phyloP scores from a whole-genome alignment of 2,888 invertebrate genomes.

The Rutpela maculata region DNA sequence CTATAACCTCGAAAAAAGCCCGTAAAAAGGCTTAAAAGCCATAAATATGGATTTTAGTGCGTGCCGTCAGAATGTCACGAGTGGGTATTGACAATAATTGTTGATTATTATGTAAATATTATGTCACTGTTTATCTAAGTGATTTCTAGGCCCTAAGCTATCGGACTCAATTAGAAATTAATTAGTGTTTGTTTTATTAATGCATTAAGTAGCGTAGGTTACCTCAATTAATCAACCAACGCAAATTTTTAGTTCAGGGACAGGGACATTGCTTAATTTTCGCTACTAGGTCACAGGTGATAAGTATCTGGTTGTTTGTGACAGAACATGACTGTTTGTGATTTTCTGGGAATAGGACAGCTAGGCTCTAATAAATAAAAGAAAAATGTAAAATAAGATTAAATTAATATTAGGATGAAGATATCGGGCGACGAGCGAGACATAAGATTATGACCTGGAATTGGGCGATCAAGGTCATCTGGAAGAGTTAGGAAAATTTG shows the following conservation, averaged over 20 bases:
- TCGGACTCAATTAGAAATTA: constrained; percentile 3
- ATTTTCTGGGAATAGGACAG: no score
- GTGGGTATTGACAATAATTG: constrained; percentile 20
- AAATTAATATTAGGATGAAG: no score
- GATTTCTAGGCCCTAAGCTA: constrained; percentile 15
- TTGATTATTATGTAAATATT: constrained; percentile 25
- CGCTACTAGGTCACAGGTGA: constrained; percentile 17
- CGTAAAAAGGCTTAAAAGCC: background rate
- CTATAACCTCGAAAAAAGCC: constrained; percentile 16
- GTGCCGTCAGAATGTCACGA: constrained; percentile 20
- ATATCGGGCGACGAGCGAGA: no score
- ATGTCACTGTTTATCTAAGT: constrained; percentile 18
- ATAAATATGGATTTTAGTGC: background rate
- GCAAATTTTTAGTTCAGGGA: constrained; percentile 27
- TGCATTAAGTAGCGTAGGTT: background rate
- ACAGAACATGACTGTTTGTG: no score
- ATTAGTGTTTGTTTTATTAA: constrained; percentile 19
- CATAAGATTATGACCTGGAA: no score
- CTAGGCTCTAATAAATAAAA: no score
- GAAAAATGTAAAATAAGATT: no score
- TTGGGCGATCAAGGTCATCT: no score
- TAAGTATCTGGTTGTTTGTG: background rate
- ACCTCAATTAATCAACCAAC: constrained; percentile 9
- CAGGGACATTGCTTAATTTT: constrained; percentile 18
- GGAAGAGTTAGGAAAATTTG: no score